Base-by-base conservation (phyloP, 2,888 invertebrate genomes). In the Bimastos eiseni region DNA sequence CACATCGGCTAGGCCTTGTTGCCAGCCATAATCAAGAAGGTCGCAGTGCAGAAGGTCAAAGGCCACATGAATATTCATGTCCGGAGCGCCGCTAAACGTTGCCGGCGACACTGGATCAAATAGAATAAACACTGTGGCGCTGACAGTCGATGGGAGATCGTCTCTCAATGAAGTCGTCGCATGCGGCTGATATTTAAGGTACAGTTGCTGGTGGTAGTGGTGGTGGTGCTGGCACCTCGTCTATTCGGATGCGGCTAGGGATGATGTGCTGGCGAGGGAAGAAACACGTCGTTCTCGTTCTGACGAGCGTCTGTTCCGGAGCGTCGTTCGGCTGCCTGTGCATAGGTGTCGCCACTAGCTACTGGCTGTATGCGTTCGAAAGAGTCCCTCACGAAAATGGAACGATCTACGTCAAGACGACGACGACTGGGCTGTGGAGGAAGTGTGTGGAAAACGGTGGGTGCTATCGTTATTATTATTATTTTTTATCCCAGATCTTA, bases 261-360 rank as follows among this genome's bases (percentile, higher is more conserved):
- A 86, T 86, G 13, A 92, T 92, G 92, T 92, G 92, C 88, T 90
- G 91, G 37, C 94, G 94, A 92, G 94, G 93, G 91, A 94, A 94
- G 92, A 94, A 94, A 91, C 93, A 94, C 91, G 92, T 94, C 91
- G 93, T 95, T 90, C 94, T 94, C 93, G 92, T 94, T 84, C 93
- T 94, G 94, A 95, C 95, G 90, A 94, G 94, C 92, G 93, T 94
- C 89, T 94, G 94, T 93, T 94, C 95, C 13, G 94, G 94, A 92
- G 94, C 94, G 41, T 94, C 95, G 83, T 95, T 95, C 91, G 94
- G 94, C 89, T 93, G 95, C 91, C 93, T 95, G 44, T 94, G 94
- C 91, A 94, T 95, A 34, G 94, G 94, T 83, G 95, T 95, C 70
- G 94, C 94, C 90, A 95, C 95, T 41, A 95, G 95, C 92, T 94